Conservation (phyloP, 2,113 vertebrate species). For the Corythaixoides concolor region DNA sequence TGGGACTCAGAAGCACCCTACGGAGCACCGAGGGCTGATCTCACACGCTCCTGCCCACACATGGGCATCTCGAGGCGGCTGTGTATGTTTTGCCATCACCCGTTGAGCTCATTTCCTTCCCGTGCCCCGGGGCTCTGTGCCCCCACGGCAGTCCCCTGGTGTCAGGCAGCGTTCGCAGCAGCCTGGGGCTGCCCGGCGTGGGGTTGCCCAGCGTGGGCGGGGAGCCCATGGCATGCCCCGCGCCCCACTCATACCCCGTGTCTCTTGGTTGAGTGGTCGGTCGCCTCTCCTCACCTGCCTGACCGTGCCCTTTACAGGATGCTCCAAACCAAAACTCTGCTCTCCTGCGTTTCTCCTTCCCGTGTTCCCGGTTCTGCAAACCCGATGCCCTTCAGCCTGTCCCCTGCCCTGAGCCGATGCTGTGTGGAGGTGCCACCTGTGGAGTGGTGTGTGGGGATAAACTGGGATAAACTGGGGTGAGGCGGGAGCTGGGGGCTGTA, state of each 20-base stretch:
- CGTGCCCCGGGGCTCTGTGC: fast-evolving
- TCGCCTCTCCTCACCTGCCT: background rate
- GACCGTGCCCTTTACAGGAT: fast-evolving
- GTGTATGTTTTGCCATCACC: fast-evolving
- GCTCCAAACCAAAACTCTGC: fast-evolving
- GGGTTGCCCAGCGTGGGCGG: background rate
- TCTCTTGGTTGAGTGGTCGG: background rate
- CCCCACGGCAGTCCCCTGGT: background rate
- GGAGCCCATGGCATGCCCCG: background rate
- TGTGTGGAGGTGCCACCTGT: background rate
- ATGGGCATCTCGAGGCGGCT: fast-evolving
- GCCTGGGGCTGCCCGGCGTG: background rate
- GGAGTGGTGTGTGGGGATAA: background rate
- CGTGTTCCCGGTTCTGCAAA: fast-evolving
- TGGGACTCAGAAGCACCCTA: fast-evolving
- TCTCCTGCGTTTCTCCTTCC: background rate
- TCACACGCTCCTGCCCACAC: fast-evolving
- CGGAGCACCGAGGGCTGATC: fast-evolving
- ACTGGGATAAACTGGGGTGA: background rate
- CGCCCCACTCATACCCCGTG: fast-evolving
- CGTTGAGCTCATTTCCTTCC: background rate
- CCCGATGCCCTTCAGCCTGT: fast-evolving
- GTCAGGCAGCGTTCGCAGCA: fast-evolving
- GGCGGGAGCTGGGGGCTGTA: background rate
- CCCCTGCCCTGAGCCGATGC: background rate